Base-by-base conservation (phyloP, 2,113 vertebrate genomes). In the Mystacornis crossleyi region DNA sequence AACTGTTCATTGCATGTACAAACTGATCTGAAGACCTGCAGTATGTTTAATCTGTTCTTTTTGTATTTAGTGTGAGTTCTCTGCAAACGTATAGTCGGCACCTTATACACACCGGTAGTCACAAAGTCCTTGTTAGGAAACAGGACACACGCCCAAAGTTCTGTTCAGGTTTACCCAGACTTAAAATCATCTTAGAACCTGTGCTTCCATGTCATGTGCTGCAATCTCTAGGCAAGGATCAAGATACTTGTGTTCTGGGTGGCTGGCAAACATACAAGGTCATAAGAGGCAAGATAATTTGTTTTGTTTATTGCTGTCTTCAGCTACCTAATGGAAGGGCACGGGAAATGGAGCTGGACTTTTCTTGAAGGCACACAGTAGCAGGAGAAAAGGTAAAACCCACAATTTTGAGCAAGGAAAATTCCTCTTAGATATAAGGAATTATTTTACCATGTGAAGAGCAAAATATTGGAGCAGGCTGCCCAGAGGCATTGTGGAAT, bases 111-210 rank as follows among this genome's bases (percentile, higher is more conserved):
- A 8, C 29, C 21, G 6, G 23, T 17, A 16, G 11, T 19, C 1
- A 0, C 28, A 16, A 26, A 77, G 23, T 4, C 43, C 21, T 48
- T 54, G 23, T 43, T 23, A 71, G 19, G 34, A 11, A 85, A 34
- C 6, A 51, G 18, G 14, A 34, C 8, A 7, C 3, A 45, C 0
- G 0, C 9, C 4, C 14, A 17, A 50, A 54, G 34, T 18, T 82
- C 19, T 79, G 23, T 70, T 74, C 43, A 58, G 29, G 25, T 75
- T 88, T 79, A 25, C 8, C 8, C 29, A 73, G 31, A 77, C 10
- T 45, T 25, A 43, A 17, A 78, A 51, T 45, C 12, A 28, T 14
- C 23, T 85, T 57, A 50, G 71, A 74, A 10, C 4, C n/a, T 9
- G 4, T 62, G 36, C 42, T 62, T 92, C 25, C 17, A n/a, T 15